Evolutionary conservation across 2,797 vertebrate genomes (phyloP).

Genomic region (Pristis pectinata): DNA sequence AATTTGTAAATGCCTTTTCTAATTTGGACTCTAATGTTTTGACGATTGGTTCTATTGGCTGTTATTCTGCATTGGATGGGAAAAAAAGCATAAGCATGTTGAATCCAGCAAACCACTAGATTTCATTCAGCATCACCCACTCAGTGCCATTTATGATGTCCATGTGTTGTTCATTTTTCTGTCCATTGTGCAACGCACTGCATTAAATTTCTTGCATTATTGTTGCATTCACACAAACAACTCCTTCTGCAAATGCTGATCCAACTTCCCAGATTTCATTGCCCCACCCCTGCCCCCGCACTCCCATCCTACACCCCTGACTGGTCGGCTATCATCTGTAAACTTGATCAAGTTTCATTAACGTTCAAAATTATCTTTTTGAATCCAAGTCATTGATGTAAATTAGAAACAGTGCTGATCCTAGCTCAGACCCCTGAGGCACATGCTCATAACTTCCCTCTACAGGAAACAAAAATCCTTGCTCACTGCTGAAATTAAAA

Average conservation of each 20-base stretch:
- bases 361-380: not conserved
- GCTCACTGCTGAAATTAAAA: not conserved
- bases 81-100: no score
- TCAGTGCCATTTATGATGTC: not conserved
- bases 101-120: not conserved
- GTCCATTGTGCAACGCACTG: no score
- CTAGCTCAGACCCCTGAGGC: not conserved
- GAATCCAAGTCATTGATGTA: conserved; percentile 3
- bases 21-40: not conserved
- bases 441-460: not conserved
- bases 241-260: not conserved
- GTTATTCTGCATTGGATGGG: no score
- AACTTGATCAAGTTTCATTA: not conserved
- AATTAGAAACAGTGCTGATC: not conserved
- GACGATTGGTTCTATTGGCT: not conserved
- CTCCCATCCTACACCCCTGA: no score
- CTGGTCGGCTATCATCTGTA: not conserved
- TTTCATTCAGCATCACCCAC: not conserved
- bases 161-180: no score
- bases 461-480: not conserved
- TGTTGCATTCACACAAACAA: not conserved
- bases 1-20: not conserved
- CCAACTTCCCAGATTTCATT: not conserved
- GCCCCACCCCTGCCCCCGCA: not conserved
- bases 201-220: not conserved